phyloP scores from a whole-genome alignment of 1,140 invertebrate species.

The Drosophila repletoides region DNA sequence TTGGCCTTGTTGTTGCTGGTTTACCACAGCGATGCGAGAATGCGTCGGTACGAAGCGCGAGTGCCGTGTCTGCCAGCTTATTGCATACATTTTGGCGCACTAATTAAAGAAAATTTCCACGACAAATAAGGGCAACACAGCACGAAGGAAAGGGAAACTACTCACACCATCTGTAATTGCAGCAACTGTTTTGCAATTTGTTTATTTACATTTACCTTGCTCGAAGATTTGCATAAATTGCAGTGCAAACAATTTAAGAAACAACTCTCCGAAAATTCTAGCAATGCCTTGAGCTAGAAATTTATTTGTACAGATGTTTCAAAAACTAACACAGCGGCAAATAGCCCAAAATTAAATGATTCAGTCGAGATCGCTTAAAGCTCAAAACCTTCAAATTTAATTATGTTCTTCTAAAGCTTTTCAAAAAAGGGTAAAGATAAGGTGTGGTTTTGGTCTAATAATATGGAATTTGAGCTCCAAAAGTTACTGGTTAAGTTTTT shows the following conservation, averaged over 20 bases:
- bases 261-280: neutral
- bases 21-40: neutral
- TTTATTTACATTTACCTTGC: slow-evolving; percentile 16
- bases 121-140: slow-evolving; percentile 21
- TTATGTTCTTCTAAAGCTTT: too few relatives aligned
- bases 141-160: neutral
- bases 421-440: too few relatives aligned
- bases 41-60: slow-evolving; percentile 17
- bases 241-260: slow-evolving; percentile 43
- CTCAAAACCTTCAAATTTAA: too few relatives aligned
- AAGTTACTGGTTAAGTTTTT: too few relatives aligned
- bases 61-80: slow-evolving; percentile 3
- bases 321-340: too few relatives aligned
- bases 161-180: neutral
- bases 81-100: slow-evolving; percentile 48
- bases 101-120: slow-evolving; percentile 64
- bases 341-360: too few relatives aligned
- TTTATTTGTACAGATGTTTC: too few relatives aligned
- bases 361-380: too few relatives aligned
- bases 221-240: slow-evolving; percentile 56
- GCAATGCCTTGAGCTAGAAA: neutral
- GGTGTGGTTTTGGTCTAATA: too few relatives aligned
- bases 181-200: slow-evolving; percentile 19
- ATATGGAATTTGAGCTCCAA: too few relatives aligned
- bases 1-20: neutral